Evolutionary conservation across 2,888 invertebrate species (phyloP), one percentile per base, ranked within the genome.

Genomic region (Megastigmus dorsalis): DNA sequence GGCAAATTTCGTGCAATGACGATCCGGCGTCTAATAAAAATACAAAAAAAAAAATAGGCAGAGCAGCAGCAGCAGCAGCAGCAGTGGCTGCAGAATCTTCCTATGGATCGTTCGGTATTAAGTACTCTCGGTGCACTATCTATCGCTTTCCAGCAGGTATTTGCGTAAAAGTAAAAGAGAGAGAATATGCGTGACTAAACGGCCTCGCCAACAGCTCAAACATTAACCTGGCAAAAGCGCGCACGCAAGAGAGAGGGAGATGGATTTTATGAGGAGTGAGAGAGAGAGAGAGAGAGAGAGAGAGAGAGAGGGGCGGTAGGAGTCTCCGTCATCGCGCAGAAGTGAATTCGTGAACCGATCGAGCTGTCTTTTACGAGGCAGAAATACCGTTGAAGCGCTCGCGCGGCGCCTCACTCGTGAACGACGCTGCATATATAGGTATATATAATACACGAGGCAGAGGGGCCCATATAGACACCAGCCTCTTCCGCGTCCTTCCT

Each of bases 141-240:
- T 28, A 26, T 28, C 43, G 45, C 28, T 6, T 30, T 20, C 18
- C 9, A 18, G 48, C 5, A 2, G 36, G 36, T 63, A 48, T 48
- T 45, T 30, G 43, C 41, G 54, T 18, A 13, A 15, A 28, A 30
- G 28, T 20, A 4, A 41, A 45, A 23, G 36, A 43, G 33, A 28
- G 33, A 38, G 59, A 45, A 52, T 30, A 28, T 23, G 54, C 62
- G 59, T 43, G 54, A 45, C 70, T 45, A 55, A 65, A 55, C 38
- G 65, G 30, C 57, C 65, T 57, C 63, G 71, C 65, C 71, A 57
- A 71, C 57, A 48, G 50, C 45, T 38, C 65, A 45, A 65, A 71
- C 36, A 33, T 15, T 48, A 71, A 62, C 38, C n/a, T n/a, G n/a
- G n/a, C n/a, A n/a, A n/a, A n/a, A n/a, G n/a, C n/a, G n/a, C n/a